Evolutionary conservation across 64 coral and sea anemone genomes (phyloP).

Genomic region (Pachyseris speciosa): DNA sequence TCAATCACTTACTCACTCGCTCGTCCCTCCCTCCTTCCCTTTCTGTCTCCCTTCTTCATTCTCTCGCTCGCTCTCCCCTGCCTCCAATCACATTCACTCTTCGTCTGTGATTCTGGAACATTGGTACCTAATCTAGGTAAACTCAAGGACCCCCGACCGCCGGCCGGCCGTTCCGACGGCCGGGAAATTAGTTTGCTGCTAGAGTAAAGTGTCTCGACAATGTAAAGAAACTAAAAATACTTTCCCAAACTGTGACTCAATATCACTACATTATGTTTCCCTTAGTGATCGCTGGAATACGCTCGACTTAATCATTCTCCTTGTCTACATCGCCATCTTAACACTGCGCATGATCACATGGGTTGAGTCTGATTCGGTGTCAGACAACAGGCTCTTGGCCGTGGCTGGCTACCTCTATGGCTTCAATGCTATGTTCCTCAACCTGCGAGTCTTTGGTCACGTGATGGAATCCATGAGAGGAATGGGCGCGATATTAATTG

Average conservation of each 20-base stretch:
- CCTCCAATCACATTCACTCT: no score
- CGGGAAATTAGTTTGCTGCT: no score
- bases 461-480: not conserved
- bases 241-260: not conserved
- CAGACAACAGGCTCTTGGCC: not conserved
- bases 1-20: no score
- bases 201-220: not conserved
- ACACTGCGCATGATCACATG: not conserved
- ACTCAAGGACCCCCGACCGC: no score
- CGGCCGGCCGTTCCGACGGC: no score
- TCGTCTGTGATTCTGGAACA: no score
- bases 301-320: not conserved
- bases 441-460: slow-evolving; percentile 1
- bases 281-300: not conserved
- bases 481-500: not conserved
- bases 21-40: no score
- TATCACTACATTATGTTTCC: not conserved
- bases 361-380: not conserved
- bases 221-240: not conserved
- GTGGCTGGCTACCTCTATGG: slow-evolving; percentile 30
- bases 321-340: not conserved
- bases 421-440: not conserved
- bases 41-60: no score
- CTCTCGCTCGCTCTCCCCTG: no score
- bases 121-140: no score